Evolutionary conservation across 2,888 invertebrate species (phyloP).

Genomic region (Meloe dianella): DNA sequence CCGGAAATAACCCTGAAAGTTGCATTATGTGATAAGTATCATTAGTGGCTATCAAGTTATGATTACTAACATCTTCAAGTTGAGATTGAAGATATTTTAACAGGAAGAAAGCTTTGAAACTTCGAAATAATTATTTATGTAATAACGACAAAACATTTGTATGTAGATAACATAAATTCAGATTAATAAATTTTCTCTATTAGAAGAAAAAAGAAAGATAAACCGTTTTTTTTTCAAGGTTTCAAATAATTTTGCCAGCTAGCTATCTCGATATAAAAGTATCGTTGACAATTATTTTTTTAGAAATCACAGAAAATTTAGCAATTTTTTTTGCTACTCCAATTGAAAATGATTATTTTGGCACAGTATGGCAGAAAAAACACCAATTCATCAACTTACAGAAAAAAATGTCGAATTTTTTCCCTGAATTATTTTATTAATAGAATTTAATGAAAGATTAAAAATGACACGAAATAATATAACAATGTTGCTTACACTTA

Average conservation of each 20-base stretch:
- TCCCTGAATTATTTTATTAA: background rate
- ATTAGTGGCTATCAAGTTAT: background rate
- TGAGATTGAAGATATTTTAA: background rate
- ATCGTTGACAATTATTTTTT: conserved; percentile 24
- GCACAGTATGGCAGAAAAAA: conserved; percentile 28
- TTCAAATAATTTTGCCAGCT: conserved; percentile 19
- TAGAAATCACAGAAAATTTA: conserved; percentile 27
- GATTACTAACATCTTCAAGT: background rate
- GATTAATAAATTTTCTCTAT: background rate
- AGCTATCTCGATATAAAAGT: conserved; percentile 23
- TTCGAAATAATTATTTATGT: background rate
- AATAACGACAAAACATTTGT: background rate
- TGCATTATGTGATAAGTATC: background rate
- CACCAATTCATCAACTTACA: conserved; percentile 16
- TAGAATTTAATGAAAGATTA: background rate
- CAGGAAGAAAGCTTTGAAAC: background rate
- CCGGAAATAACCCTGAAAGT: background rate
- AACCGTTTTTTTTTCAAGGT: conserved; percentile 24
- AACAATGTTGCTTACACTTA: background rate
- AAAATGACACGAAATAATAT: background rate
- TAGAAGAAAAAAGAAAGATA: too few relatives aligned
- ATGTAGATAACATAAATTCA: background rate
- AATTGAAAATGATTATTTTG: conserved; percentile 29
- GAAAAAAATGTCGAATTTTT: background rate
- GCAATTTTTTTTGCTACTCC: conserved; percentile 26